Evolutionary conservation across 2,113 vertebrate genomes (phyloP).

Genomic region (Cercopithecus mona): DNA sequence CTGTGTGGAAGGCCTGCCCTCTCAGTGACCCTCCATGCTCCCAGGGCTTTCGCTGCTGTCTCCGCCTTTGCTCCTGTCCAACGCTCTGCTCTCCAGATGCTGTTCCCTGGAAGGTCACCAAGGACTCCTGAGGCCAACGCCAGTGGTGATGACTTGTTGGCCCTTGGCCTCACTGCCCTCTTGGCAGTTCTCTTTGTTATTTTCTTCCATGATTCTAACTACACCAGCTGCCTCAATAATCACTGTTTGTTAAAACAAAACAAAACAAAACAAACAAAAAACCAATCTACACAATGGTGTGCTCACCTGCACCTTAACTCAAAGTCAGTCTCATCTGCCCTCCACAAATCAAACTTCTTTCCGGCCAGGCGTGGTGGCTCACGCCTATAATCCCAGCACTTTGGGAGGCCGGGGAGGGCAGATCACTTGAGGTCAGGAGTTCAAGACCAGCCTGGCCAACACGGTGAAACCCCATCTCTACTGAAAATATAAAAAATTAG

Average conservation of each 20-base stretch:
- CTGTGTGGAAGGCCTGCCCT: background rate
- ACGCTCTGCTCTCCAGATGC: background rate
- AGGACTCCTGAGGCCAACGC: background rate
- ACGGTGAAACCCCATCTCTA: too few relatives aligned
- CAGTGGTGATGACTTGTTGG: background rate
- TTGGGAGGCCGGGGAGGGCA: too few relatives aligned
- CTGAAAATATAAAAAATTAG: too few relatives aligned
- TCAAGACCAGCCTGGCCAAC: too few relatives aligned
- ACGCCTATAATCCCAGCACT: too few relatives aligned
- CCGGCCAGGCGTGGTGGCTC: too few relatives aligned
- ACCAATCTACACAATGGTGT: background rate
- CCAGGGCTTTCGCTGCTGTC: background rate
- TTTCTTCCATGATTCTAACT: background rate
- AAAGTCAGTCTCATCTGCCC: too few relatives aligned
- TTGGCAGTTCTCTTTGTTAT: background rate
- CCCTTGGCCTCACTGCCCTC: background rate
- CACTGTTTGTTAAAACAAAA: background rate
- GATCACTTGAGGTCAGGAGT: too few relatives aligned
- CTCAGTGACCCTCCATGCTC: background rate
- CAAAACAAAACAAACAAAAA: too few relatives aligned
- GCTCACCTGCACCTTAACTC: background rate
- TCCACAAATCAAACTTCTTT: background rate
- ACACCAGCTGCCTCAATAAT: background rate
- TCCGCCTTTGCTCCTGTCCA: background rate
- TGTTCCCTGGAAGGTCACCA: conserved; percentile 2